Evolutionary conservation across 2,113 vertebrate species (phyloP), one percentile per base, ranked within the genome.

Genomic region (Callocephalon fimbriatum): DNA sequence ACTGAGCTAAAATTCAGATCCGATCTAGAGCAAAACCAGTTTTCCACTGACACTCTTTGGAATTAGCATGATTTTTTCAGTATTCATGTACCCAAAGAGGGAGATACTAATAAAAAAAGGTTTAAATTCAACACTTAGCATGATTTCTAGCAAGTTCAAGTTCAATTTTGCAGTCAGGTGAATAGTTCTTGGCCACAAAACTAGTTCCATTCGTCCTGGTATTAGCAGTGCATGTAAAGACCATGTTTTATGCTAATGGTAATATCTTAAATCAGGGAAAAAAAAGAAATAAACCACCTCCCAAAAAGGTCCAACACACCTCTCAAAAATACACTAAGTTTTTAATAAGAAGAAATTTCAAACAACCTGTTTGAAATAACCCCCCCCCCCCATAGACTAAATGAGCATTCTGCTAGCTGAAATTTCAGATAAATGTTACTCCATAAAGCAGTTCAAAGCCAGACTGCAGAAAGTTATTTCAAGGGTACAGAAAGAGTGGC

Each of bases 201-300:
- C 16, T 45, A 54, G 9, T 40, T 74, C n/a, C 7, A 51, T 54
- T 86, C 32, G 31, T 58, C 27, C 15, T 2, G 2, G 22, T 23
- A 11, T 12, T 44, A 56, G 12, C 13, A 38, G 16, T 0, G 0
- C 26, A 72, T 15, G 38, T 19, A 62, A 62, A 84, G 42, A 5
- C 15, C 9, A 22, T 7, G 9, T 3, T 1, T 44, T 72, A 31
- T 6, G 4, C 3, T 20, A 9, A n/a, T 7, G 3, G 2, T 18
- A 7, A 47, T 13, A 7, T 25, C 31, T 48, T 53, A 31, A 84
- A 63, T 38, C 3, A 40, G 26, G 22, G 6, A 29, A 7, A 9
- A 66, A 66, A 58, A 12, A 8, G 15, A 5, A 56, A 15, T 11
- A 80, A 67, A 37, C 7, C 6, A 32, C 3, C 4, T 4, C 40